phyloP scores from a whole-genome alignment of 37 sponge, comb jelly and placozoan species.

The Theonella swinhoei region DNA sequence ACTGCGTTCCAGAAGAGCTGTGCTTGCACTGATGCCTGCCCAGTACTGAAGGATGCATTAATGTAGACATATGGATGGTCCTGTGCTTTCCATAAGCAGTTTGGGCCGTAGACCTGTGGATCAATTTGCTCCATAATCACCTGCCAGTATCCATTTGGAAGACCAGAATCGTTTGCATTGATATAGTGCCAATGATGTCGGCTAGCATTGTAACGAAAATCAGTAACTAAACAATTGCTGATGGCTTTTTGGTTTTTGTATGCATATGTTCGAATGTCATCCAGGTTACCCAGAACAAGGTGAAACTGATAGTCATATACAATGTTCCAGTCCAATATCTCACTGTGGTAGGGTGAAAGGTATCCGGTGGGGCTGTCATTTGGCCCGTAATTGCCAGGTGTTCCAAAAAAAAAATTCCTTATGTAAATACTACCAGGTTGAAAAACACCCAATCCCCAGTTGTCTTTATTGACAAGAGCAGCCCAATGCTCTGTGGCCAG shows the following conservation, averaged over 20 bases:
- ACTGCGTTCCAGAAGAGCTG: constrained; percentile 19
- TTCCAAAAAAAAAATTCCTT: constrained; percentile 26
- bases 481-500: constrained; percentile 24
- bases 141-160: constrained; percentile 27
- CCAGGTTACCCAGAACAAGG: constrained; percentile 26
- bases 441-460: constrained; percentile 36
- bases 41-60: constrained; percentile 11
- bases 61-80: constrained; percentile 1
- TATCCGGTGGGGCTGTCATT: constrained; percentile 26
- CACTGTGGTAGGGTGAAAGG: constrained; percentile 11
- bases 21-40: constrained; percentile 9
- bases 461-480: constrained; percentile 1
- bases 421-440: constrained; percentile 14
- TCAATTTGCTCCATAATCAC: constrained; percentile 1
- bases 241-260: constrained; percentile 15
- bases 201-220: no score
- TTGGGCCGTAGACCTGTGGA: constrained; percentile 22
- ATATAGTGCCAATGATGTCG: constrained; percentile 5
- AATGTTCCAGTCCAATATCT: constrained; percentile 31
- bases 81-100: constrained; percentile 30
- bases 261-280: constrained; percentile 11
- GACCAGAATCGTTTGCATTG: constrained; percentile 22
- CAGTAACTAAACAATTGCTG: no score
- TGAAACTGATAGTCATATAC: constrained; percentile 12
- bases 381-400: background rate